phyloP scores from a whole-genome alignment of 2,113 vertebrate species.

The Pagrus major region DNA sequence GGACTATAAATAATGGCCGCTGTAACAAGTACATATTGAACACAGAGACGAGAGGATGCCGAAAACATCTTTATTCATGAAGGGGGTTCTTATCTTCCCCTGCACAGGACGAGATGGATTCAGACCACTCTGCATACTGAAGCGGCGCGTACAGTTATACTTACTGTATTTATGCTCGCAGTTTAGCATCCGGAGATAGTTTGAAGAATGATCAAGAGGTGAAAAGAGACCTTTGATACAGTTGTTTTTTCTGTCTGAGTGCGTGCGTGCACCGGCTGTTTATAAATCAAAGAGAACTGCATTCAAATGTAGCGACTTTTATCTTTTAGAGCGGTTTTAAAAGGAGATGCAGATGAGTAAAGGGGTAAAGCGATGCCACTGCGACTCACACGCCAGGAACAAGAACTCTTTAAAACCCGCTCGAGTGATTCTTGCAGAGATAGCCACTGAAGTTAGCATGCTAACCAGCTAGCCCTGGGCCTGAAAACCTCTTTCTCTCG shows the following conservation, averaged over 20 bases:
- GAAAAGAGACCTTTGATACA: background rate
- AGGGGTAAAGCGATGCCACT: background rate
- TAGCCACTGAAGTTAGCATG: no score
- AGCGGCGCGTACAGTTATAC: conserved; percentile 14
- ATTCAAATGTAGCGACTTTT: conserved; percentile 5
- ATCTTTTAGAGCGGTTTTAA: background rate
- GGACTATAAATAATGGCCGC: conserved; percentile 77
- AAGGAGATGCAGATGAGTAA: background rate
- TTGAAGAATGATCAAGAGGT: background rate
- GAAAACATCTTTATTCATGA: conserved; percentile 77
- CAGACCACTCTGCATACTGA: conserved; percentile 30
- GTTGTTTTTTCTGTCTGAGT: background rate
- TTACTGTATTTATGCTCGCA: conserved; percentile 13
- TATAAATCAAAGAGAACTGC: background rate
- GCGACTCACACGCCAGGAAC: no score
- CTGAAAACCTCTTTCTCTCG: no score
- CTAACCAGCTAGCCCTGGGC: no score
- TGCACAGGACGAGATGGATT: conserved; percentile 38
- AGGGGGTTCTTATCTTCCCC: conserved; percentile 53
- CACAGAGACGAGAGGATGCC: conserved; percentile 51
- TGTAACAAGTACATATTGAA: conserved; percentile 65
- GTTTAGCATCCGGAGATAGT: conserved; percentile 16
- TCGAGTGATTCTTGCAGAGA: background rate
- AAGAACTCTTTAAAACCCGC: conserved; percentile 5
- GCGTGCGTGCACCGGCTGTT: background rate